Base-by-base conservation (phyloP, 2,888 invertebrate genomes). In the Sussaba pulchella region DNA sequence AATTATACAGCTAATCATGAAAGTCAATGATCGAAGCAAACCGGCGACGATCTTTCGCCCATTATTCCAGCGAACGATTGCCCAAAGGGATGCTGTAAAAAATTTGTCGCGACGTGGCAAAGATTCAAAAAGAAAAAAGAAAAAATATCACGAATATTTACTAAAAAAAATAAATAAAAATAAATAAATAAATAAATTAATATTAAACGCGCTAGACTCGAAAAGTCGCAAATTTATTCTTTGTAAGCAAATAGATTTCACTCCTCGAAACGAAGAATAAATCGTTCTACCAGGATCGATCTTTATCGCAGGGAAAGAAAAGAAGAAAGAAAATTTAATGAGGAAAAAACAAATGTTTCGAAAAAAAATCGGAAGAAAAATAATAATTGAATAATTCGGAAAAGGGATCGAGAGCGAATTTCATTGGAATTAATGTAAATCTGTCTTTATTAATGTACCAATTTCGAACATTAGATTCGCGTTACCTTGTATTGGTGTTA, bases 401-500 rank as follows among this genome's bases (percentile, higher is more conserved):
- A 73, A 69, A 77, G 12, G 67, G 61, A 67, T 10, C 47, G 45
- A 61, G 24, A 59, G 14, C 47, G 61, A 82, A 72, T 72, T 63
- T 72, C 41, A 52, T 52, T 67, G 57, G 67, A 61, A 67, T 74
- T 63, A 69, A 78, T 78, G 63, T 78, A 73, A 79, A 83, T 78
- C 67, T 80, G 72, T 80, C 78, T 77, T 80, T 50, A 77, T 82
- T 66, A 66, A 81, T 82, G 81, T 82, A 78, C 47, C 72, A 80
- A 82, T 80, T 82, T 79, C 70, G 59, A 71, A 77, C 54, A 70
- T 43, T 79, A 73, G 82, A 82, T 79, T 83, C 80, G 79, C 74
- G 75, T 83, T 82, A 82, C 59, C 77, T 75, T 82, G 78, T 82
- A 82, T 81, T 36, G 75, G 76, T 83, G 81, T 81, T 82, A 82